phyloP scores from a whole-genome alignment of 1,140 invertebrate species.

The Drosophila ohnishii region DNA sequence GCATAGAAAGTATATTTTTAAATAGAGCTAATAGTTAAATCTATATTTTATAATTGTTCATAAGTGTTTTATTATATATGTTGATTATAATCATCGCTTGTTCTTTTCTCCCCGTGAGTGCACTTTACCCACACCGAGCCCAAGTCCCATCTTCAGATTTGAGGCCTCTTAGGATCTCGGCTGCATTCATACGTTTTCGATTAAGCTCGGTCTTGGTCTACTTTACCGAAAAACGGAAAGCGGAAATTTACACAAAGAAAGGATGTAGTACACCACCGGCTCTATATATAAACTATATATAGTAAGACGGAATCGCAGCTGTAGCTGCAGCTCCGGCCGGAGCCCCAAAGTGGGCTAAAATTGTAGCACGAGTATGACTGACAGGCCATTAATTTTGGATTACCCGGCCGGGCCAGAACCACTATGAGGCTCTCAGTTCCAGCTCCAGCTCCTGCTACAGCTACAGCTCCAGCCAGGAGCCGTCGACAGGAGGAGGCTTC shows the following conservation, averaged over 20 bases:
- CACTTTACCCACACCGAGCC: neutral
- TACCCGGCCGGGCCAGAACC: slow-evolving; percentile 60
- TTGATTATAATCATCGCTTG: neutral
- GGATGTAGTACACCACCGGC: slow-evolving; percentile 66
- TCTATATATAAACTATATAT: slow-evolving; percentile 3
- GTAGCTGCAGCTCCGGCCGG: slow-evolving; percentile 25
- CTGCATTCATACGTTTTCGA: slow-evolving; percentile 78
- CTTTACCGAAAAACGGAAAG: slow-evolving; percentile 60
- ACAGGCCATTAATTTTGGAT: slow-evolving; percentile 80
- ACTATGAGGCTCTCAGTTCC: slow-evolving; percentile 35
- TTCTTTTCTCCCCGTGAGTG: slow-evolving; percentile 3
- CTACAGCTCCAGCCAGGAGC: slow-evolving; percentile 1
- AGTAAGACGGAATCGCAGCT: slow-evolving; percentile 66
- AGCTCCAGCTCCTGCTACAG: slow-evolving; percentile 3
- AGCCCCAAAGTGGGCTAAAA: slow-evolving; percentile 47
- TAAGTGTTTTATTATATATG: neutral
- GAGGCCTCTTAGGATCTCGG: slow-evolving; percentile 43
- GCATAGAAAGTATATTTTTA: neutral
- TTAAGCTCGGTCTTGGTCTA: slow-evolving; percentile 62
- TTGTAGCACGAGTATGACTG: slow-evolving; percentile 67
- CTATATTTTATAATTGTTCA: neutral
- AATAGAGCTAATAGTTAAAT: neutral
- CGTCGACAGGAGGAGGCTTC: slow-evolving; percentile 36
- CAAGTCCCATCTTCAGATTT: slow-evolving; percentile 26
- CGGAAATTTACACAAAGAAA: slow-evolving; percentile 79